Conservation (phyloP, 2,113 vertebrate genomes). For the Gymnarchus niloticus region DNA sequence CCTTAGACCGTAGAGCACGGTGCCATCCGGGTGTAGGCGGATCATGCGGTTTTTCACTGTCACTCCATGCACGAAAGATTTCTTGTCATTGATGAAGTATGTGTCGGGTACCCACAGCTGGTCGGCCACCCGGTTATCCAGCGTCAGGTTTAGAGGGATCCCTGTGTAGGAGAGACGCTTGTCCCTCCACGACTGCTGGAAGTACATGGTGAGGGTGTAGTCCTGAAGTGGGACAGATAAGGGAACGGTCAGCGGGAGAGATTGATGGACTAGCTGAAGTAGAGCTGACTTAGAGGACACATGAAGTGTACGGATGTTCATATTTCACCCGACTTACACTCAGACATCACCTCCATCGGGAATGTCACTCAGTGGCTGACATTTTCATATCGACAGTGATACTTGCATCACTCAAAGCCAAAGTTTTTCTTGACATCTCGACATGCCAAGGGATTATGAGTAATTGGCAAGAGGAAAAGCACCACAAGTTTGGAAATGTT, state of each 20-base stretch:
- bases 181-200: constrained; percentile 76
- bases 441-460: background rate
- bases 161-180: constrained; percentile 76
- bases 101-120: constrained; percentile 58
- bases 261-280: no score
- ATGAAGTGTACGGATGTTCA: background rate
- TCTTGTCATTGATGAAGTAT: constrained; percentile 77
- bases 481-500: background rate
- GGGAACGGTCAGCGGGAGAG: constrained; percentile 12
- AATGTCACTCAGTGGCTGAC: background rate
- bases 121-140: constrained; percentile 25
- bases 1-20: constrained; percentile 73
- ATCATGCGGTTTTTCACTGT: constrained; percentile 79
- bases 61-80: constrained; percentile 47
- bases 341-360: background rate
- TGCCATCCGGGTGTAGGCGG: constrained; percentile 72
- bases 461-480: background rate
- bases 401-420: background rate
- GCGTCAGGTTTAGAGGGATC: constrained; percentile 43
- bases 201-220: constrained; percentile 75
- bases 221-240: constrained; percentile 53
- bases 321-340: background rate
- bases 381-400: background rate
- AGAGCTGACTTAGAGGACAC: background rate
- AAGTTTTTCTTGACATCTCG: background rate